phyloP scores from a whole-genome alignment of 2,888 invertebrate genomes.

The Deroplatys truncata region DNA sequence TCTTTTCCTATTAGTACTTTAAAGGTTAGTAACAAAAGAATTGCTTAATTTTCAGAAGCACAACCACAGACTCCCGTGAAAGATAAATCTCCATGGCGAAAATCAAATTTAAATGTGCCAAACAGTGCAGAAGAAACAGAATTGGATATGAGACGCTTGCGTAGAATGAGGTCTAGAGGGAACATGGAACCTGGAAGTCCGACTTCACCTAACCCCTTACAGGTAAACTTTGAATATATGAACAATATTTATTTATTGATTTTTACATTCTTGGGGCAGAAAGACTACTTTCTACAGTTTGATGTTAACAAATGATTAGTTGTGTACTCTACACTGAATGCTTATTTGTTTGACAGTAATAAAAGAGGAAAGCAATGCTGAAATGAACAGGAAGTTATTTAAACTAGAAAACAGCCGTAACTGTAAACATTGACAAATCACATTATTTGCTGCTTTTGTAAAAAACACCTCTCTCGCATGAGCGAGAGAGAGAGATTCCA shows the following conservation, averaged over 20 bases:
- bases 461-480: no score
- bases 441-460: no score
- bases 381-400: no score
- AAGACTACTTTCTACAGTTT: constrained; percentile 34
- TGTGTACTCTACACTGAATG: background rate
- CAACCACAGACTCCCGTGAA: constrained; percentile 61
- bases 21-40: background rate
- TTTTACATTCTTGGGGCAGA: no score
- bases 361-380: no score
- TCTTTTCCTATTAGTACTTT: no score
- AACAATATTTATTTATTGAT: background rate
- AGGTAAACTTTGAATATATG: constrained; percentile 37
- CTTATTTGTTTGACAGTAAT: no score
- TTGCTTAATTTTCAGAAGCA: constrained; percentile 51
- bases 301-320: background rate
- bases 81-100: constrained; percentile 74
- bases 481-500: no score
- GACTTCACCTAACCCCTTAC: constrained; percentile 41
- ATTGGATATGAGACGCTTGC: constrained; percentile 55
- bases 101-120: constrained; percentile 62
- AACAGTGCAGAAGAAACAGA: constrained; percentile 64
- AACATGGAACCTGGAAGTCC: constrained; percentile 44
- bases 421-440: no score
- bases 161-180: constrained; percentile 45
- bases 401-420: no score